These are phyloP conservation scores for Threskiornis aethiopicus DNA, from an alignment of 2,797 vertebrate species.

Conservation along the genomic window DNA sequence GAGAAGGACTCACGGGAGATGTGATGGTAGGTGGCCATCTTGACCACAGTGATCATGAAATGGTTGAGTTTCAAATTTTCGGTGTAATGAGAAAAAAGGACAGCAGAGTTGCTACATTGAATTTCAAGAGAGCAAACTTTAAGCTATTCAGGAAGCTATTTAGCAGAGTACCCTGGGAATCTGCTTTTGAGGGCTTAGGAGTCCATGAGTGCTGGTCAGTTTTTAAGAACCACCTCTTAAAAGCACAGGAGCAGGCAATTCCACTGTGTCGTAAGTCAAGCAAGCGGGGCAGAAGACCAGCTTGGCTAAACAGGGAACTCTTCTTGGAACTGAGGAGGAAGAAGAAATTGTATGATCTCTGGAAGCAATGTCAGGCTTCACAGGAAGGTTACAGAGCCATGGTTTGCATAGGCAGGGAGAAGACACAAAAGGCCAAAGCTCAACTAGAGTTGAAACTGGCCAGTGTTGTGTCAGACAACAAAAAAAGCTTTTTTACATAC, in stretches of 20 bases:
- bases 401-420: neutral
- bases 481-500: neutral
- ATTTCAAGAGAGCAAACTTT: neutral
- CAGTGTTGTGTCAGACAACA: neutral
- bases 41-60: neutral
- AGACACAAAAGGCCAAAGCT: neutral
- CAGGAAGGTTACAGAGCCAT: neutral
- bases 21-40: too few relatives aligned
- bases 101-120: neutral
- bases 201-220: neutral
- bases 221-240: neutral
- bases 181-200: neutral
- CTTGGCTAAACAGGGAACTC: neutral
- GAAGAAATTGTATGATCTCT: neutral
- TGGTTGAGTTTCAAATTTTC: neutral
- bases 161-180: neutral
- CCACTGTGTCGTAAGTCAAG: neutral
- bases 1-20: neutral
- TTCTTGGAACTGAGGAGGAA: neutral
- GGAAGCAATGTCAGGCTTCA: neutral
- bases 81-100: neutral
- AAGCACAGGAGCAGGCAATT: neutral
- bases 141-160: neutral
- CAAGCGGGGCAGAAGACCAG: neutral
- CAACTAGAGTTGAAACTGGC: neutral